Conservation (phyloP, 2,888 invertebrate species). For the Melinaea menophilus region DNA sequence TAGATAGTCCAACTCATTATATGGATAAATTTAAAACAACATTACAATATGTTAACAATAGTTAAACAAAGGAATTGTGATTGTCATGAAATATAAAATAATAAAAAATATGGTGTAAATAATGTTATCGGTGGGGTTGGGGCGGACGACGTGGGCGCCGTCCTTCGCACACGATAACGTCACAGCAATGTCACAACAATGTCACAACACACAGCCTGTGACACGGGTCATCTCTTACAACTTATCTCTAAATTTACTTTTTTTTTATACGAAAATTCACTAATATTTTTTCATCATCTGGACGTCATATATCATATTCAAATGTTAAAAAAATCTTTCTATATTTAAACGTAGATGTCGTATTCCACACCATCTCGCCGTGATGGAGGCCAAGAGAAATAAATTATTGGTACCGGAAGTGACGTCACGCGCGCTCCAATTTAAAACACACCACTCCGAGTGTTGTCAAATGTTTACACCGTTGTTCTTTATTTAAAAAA, state of each 20-base stretch:
- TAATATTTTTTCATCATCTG: slow-evolving; percentile 2
- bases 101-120: slow-evolving; percentile 37
- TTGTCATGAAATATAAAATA: background rate
- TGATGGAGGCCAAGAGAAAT: slow-evolving; percentile 70
- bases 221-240: slow-evolving; percentile 37
- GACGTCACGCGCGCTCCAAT: slow-evolving; percentile 73
- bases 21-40: too few species aligned
- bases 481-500: slow-evolving; percentile 33
- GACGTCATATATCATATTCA: slow-evolving; percentile 39
- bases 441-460: slow-evolving; percentile 59
- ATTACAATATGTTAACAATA: too few species aligned
- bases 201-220: slow-evolving; percentile 33
- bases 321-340: slow-evolving; percentile 66
- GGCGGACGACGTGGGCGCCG: slow-evolving; percentile 67
- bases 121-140: slow-evolving; percentile 49
- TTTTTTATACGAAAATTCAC: slow-evolving; percentile 6
- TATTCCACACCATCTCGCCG: slow-evolving; percentile 65
- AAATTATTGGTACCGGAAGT: slow-evolving; percentile 76
- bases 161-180: slow-evolving; percentile 67
- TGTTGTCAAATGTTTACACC: slow-evolving; percentile 39
- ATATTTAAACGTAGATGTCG: slow-evolving; percentile 66
- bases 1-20: too few species aligned
- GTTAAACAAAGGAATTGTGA: slow-evolving; percentile 6
- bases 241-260: slow-evolving; percentile 13
- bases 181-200: slow-evolving; percentile 53